Evolutionary conservation across 2,888 invertebrate genomes (phyloP).

Genomic region (Leucania comma): DNA sequence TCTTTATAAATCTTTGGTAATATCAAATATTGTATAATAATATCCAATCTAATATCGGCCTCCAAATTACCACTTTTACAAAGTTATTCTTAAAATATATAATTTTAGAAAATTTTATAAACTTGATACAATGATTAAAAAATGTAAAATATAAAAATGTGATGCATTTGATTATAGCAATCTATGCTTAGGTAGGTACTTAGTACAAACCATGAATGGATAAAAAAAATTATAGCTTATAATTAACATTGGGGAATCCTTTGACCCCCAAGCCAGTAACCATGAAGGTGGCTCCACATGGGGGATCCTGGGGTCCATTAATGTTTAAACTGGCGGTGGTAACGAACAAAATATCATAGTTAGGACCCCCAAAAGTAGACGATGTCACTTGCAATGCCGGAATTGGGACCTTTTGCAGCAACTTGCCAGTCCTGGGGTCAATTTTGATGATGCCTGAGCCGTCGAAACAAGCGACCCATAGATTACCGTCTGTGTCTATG

Average conservation of each 20-base stretch:
- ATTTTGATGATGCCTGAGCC: constrained; percentile 91
- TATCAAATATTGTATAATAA: constrained; percentile 8
- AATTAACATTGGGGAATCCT: constrained; percentile 84
- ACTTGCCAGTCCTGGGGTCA: constrained; percentile 88
- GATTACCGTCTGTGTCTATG: constrained; percentile 93
- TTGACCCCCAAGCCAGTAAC: constrained; percentile 91
- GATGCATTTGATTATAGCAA: constrained; percentile 4
- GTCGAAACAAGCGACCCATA: constrained; percentile 94
- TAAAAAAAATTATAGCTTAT: constrained; percentile 68
- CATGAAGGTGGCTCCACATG: constrained; percentile 91
- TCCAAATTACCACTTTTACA: neutral
- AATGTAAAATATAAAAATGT: constrained; percentile 5
- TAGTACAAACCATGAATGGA: constrained; percentile 3
- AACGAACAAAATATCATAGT: constrained; percentile 93
- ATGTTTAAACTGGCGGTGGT: constrained; percentile 88
- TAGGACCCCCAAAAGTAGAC: constrained; percentile 93
- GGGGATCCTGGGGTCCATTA: constrained; percentile 79
- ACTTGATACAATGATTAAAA: neutral
- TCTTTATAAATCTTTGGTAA: constrained; percentile 10
- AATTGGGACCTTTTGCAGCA: constrained; percentile 90
- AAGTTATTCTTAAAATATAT: constrained; percentile 8
- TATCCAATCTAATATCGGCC: constrained; percentile 24
- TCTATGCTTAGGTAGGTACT: too few species aligned
- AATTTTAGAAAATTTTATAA: constrained; percentile 9
- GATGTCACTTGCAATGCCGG: constrained; percentile 93